Evolutionary conservation across 2,888 invertebrate genomes (phyloP), one percentile per base, ranked within the genome.

Genomic region (Cyclophora punctaria): DNA sequence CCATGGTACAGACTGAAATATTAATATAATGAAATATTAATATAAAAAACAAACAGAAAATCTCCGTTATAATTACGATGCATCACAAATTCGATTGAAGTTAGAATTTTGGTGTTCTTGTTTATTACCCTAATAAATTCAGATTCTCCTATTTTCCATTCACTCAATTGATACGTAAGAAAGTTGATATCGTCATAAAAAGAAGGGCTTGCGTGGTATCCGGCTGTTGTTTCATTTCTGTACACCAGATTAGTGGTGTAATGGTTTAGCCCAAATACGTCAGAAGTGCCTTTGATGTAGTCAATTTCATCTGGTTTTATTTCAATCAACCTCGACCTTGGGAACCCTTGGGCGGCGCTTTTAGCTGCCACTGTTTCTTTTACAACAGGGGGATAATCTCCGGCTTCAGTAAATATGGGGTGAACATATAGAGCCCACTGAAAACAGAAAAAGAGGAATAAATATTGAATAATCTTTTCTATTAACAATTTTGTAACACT

Each of bases 301-400:
- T 66, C 60, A 0, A 74, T 60, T 73, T 90, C 87, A 50, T 80
- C 75, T 2, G 65, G 57, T 0, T 83, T 78, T 52, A 90, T 84
- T 45, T 66, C 66, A 2, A 85, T 84, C 34, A 90, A 64, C 40
- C 89, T 69, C 0, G 89, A 85, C 49, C 73, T 59, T 0, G 66
- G 57, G 54, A 74, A 83, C 0, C 88, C 88, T 70, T 90, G 88
- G 5, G 60, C 62, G 44, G 69, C 71, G 60, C 92, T 93, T 41
- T 90, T 81, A 33, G 81, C 75, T 3, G 73, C 83, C 4, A 93
- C 81, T 41, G 78, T 79, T 48, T 88, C 78, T 57, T 89, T 90
- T 86, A 93, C 90, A 0, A 89, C 66, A 55, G 83, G 74, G 1
- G 92, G 92, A 70, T 90, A 93, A 65, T 91, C 91, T 3, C 92